These are phyloP conservation scores for Stratiomys singularior DNA, from an alignment of 2,888 invertebrate genomes.

Conservation along the genomic window DNA sequence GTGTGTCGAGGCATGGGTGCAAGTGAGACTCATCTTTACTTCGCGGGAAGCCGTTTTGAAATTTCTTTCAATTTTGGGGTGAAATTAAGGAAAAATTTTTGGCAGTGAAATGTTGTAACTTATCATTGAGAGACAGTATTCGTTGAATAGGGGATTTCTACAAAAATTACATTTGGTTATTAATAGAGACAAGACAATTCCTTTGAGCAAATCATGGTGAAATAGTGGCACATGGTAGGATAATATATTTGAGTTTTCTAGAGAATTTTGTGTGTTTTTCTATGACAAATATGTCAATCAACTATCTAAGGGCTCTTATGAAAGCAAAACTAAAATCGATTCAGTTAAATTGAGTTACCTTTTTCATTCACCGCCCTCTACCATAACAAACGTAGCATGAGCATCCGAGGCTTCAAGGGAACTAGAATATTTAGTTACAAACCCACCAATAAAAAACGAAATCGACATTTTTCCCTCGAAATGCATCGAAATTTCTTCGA, in stretches of 20 bases:
- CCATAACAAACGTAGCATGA: too few relatives aligned
- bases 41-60: constrained; percentile 23
- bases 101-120: constrained; percentile 13
- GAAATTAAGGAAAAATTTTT: constrained; percentile 38
- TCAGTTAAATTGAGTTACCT: background rate
- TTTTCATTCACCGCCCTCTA: too few relatives aligned
- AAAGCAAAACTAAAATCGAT: background rate
- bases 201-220: background rate
- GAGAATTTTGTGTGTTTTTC: constrained; percentile 43
- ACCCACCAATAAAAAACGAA: too few relatives aligned
- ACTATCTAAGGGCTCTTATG: background rate
- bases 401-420: too few relatives aligned
- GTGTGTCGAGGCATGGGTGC: background rate
- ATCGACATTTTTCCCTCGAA: too few relatives aligned
- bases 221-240: background rate
- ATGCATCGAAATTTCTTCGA: too few relatives aligned
- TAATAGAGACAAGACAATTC: constrained; percentile 42
- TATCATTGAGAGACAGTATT: constrained; percentile 16
- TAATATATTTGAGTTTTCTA: constrained; percentile 4
- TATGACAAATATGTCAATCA: constrained; percentile 47
- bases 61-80: constrained; percentile 37
- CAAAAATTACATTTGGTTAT: constrained; percentile 38
- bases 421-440: too few relatives aligned
- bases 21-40: constrained; percentile 5
- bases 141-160: constrained; percentile 23